These are phyloP conservation scores for Tipula vernalis DNA, from an alignment of 2,888 invertebrate species.

Conservation along the genomic window DNA sequence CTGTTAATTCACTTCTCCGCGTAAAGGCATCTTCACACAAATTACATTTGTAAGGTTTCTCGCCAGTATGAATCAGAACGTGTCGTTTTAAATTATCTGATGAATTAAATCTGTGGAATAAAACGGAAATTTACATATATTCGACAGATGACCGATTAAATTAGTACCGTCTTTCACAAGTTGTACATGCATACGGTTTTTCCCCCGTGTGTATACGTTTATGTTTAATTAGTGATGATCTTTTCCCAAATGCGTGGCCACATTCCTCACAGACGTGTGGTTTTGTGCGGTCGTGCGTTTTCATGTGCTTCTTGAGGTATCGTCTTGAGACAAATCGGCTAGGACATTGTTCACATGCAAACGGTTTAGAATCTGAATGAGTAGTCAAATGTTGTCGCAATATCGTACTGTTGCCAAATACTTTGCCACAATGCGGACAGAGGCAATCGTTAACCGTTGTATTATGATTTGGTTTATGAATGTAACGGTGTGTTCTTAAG, in stretches of 20 bases:
- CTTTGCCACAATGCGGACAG: conserved; percentile 25
- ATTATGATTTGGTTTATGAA: conserved; percentile 42
- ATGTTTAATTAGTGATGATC: conserved; percentile 47
- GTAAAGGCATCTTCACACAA: too few relatives aligned
- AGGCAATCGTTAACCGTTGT: conserved; percentile 37
- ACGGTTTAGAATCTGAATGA: conserved; percentile 42
- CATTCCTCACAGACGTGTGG: conserved; percentile 53
- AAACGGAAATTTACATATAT: not conserved
- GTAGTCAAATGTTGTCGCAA: conserved; percentile 44
- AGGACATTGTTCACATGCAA: conserved; percentile 42
- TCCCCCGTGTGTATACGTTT: conserved; percentile 44
- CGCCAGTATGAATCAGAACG: too few relatives aligned
- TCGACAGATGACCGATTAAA: not conserved
- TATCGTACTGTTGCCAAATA: conserved; percentile 38
- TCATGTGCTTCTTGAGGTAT: conserved; percentile 24
- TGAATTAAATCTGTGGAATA: conserved; percentile 36
- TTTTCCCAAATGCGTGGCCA: conserved; percentile 43
- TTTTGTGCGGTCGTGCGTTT: conserved; percentile 40
- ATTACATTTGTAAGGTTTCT: too few relatives aligned
- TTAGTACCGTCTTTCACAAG: too few relatives aligned
- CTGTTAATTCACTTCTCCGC: too few relatives aligned
- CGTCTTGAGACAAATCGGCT: conserved; percentile 41
- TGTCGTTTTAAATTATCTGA: conserved; percentile 40
- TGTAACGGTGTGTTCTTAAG: conserved; percentile 42
- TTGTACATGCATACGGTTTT: conserved; percentile 17